Evolutionary conservation across 1,140 invertebrate genomes (phyloP).

Genomic region (Camponotus pennsylvanicus): DNA sequence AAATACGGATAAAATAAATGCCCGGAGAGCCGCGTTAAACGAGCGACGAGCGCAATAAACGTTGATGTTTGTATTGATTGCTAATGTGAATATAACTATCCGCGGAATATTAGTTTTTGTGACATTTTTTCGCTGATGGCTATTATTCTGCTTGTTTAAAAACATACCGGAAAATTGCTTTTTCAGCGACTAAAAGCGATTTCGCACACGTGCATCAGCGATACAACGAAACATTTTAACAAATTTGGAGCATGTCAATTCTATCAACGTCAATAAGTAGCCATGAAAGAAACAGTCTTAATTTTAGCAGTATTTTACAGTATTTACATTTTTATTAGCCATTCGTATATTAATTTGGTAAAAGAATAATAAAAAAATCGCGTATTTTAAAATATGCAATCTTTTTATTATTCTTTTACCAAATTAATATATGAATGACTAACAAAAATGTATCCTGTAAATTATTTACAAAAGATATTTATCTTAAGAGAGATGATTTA

Average conservation of each 20-base stretch:
- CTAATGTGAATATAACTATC: slow-evolving; percentile 21
- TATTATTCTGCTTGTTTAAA: slow-evolving; percentile 3
- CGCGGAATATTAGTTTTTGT: background rate
- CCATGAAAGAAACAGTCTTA: background rate
- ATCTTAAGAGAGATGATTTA: background rate
- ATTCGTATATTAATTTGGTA: background rate
- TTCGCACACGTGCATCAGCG: background rate
- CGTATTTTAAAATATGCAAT: background rate
- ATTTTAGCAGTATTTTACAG: background rate
- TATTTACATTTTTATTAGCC: background rate
- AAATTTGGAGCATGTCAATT: background rate
- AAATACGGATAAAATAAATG: slow-evolving; percentile 22
- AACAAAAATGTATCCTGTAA: background rate
- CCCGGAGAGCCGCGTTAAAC: background rate
- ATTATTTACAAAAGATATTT: background rate
- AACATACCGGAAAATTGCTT: background rate
- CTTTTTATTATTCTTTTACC: background rate
- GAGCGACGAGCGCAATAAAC: background rate
- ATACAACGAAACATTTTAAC: slow-evolving; percentile 18
- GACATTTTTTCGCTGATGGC: background rate
- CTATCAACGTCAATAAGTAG: background rate
- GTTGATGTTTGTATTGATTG: background rate
- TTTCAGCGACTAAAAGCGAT: slow-evolving; percentile 15
- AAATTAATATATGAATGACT: background rate
- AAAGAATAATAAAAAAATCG: background rate